Evolutionary conservation across 1,140 invertebrate species (phyloP), one percentile per base, ranked within the genome.

Genomic region (Spodoptera litura): DNA sequence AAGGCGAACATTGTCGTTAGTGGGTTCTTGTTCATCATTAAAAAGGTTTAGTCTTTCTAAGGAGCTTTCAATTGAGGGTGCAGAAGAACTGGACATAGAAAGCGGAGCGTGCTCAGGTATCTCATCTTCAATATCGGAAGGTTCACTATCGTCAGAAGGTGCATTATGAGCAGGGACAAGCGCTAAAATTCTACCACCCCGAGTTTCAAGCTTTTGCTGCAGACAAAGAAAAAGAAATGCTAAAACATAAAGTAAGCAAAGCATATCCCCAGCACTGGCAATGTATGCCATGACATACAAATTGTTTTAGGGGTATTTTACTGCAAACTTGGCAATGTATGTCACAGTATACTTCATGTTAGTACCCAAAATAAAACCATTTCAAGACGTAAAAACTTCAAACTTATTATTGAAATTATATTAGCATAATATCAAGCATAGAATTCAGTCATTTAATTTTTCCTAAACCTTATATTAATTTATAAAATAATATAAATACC

Each of bases 121-220:
- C n/a, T n/a, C n/a, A n/a, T 81, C 66, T 71, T 81, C 53, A 38
- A 75, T n/a, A 59, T 62, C 75, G 27, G 80, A 81, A 31, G 15
- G 59, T 31, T 78, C 71, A 62, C 81, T 72, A 82, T 79, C 77
- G 35, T 82, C 81, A 82, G 81, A 82, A 68, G 68, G 77, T 76
- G 81, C 78, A 76, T 79, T 82, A 73, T 79, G 49, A 82, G 73
- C 61, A 82, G 78, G 81, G 56, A 82, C 61, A 56, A 82, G 68
- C 61, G 81, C 73, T 79, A 79, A 79, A 56, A 79, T 82, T 82
- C 75, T 79, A 79, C 81, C 78, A 82, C 78, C 77, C 15, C 74
- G 78, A 59, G 73, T 77, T 82, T 64, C 52, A 72, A 79, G 81
- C 64, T 44, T 74, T 62, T 82, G 66, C 73, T 82, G 78, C 44